Evolutionary conservation across 2,797 vertebrate genomes (phyloP).

Genomic region (Myiotriccus ornatus): DNA sequence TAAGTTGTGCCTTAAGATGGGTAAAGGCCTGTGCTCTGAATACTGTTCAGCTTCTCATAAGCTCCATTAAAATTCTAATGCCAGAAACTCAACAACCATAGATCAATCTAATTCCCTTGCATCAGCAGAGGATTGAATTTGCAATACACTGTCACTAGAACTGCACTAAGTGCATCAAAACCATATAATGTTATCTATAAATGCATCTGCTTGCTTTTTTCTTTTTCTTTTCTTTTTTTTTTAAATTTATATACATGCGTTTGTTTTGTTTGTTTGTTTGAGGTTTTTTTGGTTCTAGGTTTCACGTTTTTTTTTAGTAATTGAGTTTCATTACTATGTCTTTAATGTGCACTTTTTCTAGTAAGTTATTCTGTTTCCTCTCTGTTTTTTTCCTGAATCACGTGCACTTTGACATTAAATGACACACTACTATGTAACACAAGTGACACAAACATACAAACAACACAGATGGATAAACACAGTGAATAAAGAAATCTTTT

Average conservation of each 20-base stretch:
- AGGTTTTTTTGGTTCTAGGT: background rate
- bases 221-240: background rate
- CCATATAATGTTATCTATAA: background rate
- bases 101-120: background rate
- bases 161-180: background rate
- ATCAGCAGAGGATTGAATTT: background rate
- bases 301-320: background rate
- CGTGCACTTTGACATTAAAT: slow-evolving; percentile 44
- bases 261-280: background rate
- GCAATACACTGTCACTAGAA: background rate
- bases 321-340: background rate
- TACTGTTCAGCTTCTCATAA: background rate
- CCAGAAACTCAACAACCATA: background rate
- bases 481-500: background rate
- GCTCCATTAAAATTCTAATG: background rate
- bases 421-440: background rate
- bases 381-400: background rate
- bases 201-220: background rate
- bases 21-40: background rate
- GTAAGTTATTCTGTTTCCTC: slow-evolving; percentile 10
- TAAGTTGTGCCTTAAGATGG: background rate
- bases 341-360: background rate
- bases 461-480: background rate
- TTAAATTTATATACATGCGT: background rate
- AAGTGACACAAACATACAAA: slow-evolving; percentile 9